Conservation (phyloP, 2,113 vertebrate genomes). For the Mustela lutreola region DNA sequence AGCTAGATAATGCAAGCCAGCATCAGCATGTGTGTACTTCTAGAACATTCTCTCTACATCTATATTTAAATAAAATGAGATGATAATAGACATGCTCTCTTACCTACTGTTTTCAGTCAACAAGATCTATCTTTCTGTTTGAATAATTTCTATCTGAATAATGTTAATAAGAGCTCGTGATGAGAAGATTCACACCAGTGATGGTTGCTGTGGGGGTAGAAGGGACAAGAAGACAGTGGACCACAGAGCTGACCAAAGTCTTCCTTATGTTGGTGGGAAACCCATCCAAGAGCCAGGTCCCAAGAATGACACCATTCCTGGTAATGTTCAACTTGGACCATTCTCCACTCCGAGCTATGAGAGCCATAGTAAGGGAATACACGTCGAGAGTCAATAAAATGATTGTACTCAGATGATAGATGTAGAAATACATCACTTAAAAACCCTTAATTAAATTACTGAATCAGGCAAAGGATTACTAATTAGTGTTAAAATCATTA, state of each 20-base stretch:
- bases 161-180: not conserved
- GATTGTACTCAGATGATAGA: constrained; percentile 30
- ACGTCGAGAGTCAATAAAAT: constrained; percentile 28
- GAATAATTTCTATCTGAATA: not conserved
- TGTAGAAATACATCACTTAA: constrained; percentile 29
- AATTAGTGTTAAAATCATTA: constrained; percentile 60
- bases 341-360: not conserved
- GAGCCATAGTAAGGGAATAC: not conserved
- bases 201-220: fast-evolving
- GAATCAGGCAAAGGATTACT: constrained; percentile 46
- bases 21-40: not conserved
- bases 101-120: not conserved
- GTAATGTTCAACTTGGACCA: not conserved
- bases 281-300: not conserved
- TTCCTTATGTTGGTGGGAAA: not conserved
- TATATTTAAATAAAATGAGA: not conserved
- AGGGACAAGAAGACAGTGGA: not conserved
- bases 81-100: not conserved
- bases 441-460: constrained; percentile 59
- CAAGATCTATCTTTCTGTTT: not conserved
- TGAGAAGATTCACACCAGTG: not conserved
- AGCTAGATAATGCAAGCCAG: not conserved
- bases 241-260: not conserved
- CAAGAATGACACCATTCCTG: not conserved
- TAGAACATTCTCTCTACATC: not conserved